A percentile compares a stretch with the other conserved stretches of the same genome.
Conservation (phyloP, 1,140 invertebrate species). For the Hydropsyche tenuis region DNA sequence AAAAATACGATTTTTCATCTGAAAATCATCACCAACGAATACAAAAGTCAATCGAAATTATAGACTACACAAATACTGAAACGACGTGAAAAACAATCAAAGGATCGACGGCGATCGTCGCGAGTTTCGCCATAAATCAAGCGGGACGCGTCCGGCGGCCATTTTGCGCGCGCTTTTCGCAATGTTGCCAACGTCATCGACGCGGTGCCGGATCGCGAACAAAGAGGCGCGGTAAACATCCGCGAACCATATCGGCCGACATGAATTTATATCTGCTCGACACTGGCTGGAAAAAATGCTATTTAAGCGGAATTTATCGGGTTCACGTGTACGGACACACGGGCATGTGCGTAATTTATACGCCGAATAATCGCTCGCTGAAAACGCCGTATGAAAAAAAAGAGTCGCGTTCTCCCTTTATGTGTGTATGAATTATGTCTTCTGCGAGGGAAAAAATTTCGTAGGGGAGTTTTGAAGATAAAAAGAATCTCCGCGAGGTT, state of each 20-base stretch:
- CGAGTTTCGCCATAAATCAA: neutral
- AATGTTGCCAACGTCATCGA: conserved; percentile 2
- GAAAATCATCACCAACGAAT: no score
- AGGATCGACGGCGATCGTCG: no score
- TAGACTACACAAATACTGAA: no score
- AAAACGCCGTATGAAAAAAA: conserved; percentile 4
- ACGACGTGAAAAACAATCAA: no score
- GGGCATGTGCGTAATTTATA: conserved; percentile 14
- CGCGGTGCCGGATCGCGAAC: neutral
- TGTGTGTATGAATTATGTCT: neutral
- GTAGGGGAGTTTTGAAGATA: neutral
- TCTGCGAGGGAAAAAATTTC: neutral
- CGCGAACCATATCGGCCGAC: neutral
- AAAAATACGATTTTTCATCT: no score
- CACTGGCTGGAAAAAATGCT: conserved; percentile 2
- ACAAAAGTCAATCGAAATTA: no score
- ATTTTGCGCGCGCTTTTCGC: neutral
- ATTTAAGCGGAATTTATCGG: conserved; percentile 28
- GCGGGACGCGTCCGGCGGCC: conserved; percentile 11
- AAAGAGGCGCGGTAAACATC: conserved; percentile 13
- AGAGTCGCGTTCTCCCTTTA: neutral
- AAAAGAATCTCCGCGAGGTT: conserved; percentile 9
- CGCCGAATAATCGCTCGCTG: conserved; percentile 13
- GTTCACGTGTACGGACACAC: neutral
- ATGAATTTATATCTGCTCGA: conserved; percentile 15